Evolutionary conservation across 2,888 invertebrate genomes (phyloP), one percentile per base, ranked within the genome.

Genomic region (Hirudinaria manillensis): DNA sequence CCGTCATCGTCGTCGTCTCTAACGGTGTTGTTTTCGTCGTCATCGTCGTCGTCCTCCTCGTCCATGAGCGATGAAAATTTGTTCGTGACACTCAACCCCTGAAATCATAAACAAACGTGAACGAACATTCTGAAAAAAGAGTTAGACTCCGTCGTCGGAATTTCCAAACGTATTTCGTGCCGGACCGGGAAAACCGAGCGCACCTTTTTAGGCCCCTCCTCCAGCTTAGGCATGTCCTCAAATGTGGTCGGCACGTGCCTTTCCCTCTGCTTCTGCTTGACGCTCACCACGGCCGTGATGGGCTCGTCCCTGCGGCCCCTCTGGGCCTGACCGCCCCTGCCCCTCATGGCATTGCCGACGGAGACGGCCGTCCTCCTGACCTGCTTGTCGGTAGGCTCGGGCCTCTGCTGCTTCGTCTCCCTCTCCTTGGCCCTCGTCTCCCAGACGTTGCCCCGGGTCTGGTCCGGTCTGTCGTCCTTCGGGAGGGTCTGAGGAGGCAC

Each of bases 211-310:
- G 78, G 78, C 34, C 78, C 79, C 51, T 81, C 80, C 76, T 83
- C 82, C 73, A 78, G 80, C 77, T 82, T 83, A 19, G 84, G 84
- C 83, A 84, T 83, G 45, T 84, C 84, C 51, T 84, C 83, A 75
- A 83, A 77, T 21, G 82, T 81, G 67, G 81, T 81, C 0, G 84
- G 83, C 16, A 84, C 66, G 10, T 79, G 79, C 74, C 81, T 82
- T 61, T 84, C 84, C 78, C 75, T 79, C 24, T 74, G 71, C 38
- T 67, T 74, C 56, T 75, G 36, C 3, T 36, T 32, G 16, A 68
- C 68, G 16, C 68, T 53, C 19, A 51, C 53, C 27, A 38, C 71
- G n/a, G 51, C 51, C 1, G 29, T 29, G n/a, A 21, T 19, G 7
- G 51, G 38, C 16, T 53, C 71, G 13, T 24, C 51, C 36, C 51